Percentiles rank a stretch among this genome's conserved stretches.
Evolutionary conservation across 2,113 vertebrate genomes (phyloP).

Genomic region (Mohoua ochrocephala): DNA sequence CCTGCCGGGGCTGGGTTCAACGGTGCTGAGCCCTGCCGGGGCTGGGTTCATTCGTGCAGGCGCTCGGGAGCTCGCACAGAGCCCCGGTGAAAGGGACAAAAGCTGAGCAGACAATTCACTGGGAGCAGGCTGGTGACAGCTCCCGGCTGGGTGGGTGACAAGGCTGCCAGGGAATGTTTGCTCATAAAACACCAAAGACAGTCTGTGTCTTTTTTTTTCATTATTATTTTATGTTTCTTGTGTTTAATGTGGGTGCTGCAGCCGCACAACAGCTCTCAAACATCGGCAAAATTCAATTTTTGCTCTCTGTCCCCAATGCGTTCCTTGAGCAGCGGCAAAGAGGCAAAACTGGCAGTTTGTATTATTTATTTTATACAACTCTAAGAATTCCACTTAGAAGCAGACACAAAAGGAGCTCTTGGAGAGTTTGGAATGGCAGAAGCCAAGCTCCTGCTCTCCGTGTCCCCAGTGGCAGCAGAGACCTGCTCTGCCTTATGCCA

Average conservation of each 20-base stretch:
- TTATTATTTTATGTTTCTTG: accelerated
- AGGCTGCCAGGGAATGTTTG: background rate
- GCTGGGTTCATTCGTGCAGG: background rate
- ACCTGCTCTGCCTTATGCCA: background rate
- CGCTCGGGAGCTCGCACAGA: background rate
- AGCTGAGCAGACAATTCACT: background rate
- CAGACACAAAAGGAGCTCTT: background rate
- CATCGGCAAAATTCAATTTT: background rate
- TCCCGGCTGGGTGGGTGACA: background rate
- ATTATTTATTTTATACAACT: accelerated
- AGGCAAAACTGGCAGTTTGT: background rate
- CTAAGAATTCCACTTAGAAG: background rate
- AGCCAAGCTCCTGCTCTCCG: background rate
- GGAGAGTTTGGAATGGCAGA: background rate
- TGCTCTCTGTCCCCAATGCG: accelerated
- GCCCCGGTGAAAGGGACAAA: background rate
- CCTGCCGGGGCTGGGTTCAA: too few species aligned
- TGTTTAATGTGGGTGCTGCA: background rate
- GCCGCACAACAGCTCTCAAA: accelerated
- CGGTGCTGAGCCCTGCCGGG: background rate
- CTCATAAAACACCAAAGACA: background rate
- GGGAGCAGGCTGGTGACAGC: background rate
- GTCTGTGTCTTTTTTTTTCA: too few species aligned
- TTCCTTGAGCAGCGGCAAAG: background rate
- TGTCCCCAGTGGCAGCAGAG: too few species aligned